Base-by-base conservation (phyloP, 1,140 invertebrate species). In the Wasmannia auropunctata region DNA sequence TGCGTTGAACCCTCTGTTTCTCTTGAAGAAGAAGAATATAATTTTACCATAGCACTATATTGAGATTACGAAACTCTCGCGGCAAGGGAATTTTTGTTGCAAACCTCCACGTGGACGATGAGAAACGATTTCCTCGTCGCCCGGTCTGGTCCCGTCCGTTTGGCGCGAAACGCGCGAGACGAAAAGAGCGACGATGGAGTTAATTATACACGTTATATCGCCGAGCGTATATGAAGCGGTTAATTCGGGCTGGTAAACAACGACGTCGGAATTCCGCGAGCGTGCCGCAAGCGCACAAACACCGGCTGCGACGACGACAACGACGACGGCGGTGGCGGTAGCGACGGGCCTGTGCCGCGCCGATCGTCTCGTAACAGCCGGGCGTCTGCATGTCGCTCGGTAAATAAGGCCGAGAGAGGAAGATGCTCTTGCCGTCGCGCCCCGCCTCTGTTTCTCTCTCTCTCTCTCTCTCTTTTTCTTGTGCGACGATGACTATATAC, bases 181-280 rank as follows among this genome's bases (percentile, higher is more conserved):
- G 85, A 75, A 70, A 87, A 79, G 86, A 67, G 77, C 75, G 87
- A 76, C 54, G 8, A n/a, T 25, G 37, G 25, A 72, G 79, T 74
- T 83, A 83, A 83, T 83, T 83, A 83, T 83, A 83, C 67, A 49
- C 79, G 40, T 72, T 83, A 83, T 83, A 83, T 83, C 25, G 79
- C 67, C 67, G 37, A 51, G 51, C 79, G 79, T 83, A 83, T 74
- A 83, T 51, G 79, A 83, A 83, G 79, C 49, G 65, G 79, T 83
- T 83, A 83, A 83, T 83, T 83, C 51, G 67, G 79, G 79, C 79
- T 72, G 79, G 79, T 83, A 83, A 83, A 83, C 79, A 83, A 83
- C 65, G 65, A 58, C 79, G 79, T 83, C 37, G 79, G 79, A 72
- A 83, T 83, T 72, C 54, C 79, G 79, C 79, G 49, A 81, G 79